Evolutionary conservation across 2,888 invertebrate species (phyloP).

Genomic region (Lutraria lutraria): DNA sequence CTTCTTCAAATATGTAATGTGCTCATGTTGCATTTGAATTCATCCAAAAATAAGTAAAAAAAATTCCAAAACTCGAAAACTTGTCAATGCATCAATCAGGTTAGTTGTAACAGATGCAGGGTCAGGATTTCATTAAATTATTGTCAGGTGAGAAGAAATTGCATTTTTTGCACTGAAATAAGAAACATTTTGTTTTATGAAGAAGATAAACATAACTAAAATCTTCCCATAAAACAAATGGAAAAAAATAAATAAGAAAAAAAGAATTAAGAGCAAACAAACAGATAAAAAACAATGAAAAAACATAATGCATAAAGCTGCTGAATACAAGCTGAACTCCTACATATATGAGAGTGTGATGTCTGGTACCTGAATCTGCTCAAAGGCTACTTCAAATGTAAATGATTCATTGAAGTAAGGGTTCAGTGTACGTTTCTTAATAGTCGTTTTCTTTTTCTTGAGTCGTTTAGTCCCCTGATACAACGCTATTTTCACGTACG

Average conservation of each 20-base stretch:
- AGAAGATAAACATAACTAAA: constrained; percentile 23
- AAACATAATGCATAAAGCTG: constrained; percentile 45
- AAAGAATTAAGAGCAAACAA: constrained; percentile 33
- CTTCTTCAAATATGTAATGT: neutral
- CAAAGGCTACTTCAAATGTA: constrained; percentile 99
- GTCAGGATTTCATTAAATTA: too few relatives aligned
- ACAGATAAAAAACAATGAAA: constrained; percentile 33
- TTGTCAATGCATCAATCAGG: too few relatives aligned
- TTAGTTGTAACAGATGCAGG: too few relatives aligned
- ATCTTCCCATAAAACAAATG: constrained; percentile 37
- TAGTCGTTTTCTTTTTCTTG: constrained; percentile 99
- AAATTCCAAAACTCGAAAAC: too few relatives aligned
- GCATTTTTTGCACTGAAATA: neutral
- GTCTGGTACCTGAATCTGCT: constrained; percentile 97
- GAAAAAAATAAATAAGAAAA: constrained; percentile 31
- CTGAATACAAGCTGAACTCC: constrained; percentile 46
- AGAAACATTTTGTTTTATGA: constrained; percentile 20
- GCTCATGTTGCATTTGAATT: too few relatives aligned
- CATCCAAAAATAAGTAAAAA: too few relatives aligned
- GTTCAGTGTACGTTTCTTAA: constrained; percentile 99
- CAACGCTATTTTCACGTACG: constrained; percentile 99
- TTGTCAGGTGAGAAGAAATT: neutral
- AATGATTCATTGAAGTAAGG: constrained; percentile 99
- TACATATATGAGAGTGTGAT: constrained; percentile 42
- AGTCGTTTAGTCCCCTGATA: constrained; percentile 99